Evolutionary conservation across 2,797 vertebrate genomes (phyloP).

Genomic region (Nasua narica): DNA sequence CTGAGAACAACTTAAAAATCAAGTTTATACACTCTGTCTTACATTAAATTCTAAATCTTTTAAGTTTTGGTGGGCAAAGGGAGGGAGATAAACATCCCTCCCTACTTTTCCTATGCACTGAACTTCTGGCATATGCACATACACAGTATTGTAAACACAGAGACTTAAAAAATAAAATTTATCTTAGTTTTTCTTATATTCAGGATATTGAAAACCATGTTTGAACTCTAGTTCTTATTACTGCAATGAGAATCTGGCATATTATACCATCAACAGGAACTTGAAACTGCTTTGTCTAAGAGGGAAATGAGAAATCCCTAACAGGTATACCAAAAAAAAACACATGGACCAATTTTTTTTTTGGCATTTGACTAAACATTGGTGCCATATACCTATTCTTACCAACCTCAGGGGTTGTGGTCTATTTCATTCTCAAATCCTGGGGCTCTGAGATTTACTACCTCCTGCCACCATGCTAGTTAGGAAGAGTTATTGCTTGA

Average conservation of each 20-base stretch:
- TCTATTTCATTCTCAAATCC: neutral
- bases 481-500: neutral
- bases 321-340: neutral
- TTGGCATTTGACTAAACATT: neutral
- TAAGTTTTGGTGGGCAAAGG: neutral
- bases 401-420: neutral
- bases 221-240: conserved; percentile 14
- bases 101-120: neutral
- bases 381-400: neutral
- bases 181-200: conserved; percentile 7
- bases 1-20: neutral
- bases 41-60: conserved; percentile 20
- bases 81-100: neutral
- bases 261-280: neutral
- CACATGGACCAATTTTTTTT: neutral
- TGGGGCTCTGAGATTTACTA: neutral
- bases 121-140: neutral
- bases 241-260: neutral
- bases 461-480: neutral
- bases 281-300: neutral
- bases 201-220: neutral
- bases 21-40: neutral
- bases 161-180: neutral
- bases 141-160: neutral
- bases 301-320: neutral